Base-by-base conservation (phyloP, 2,888 invertebrate genomes). In the Dichetophora obliterata region DNA sequence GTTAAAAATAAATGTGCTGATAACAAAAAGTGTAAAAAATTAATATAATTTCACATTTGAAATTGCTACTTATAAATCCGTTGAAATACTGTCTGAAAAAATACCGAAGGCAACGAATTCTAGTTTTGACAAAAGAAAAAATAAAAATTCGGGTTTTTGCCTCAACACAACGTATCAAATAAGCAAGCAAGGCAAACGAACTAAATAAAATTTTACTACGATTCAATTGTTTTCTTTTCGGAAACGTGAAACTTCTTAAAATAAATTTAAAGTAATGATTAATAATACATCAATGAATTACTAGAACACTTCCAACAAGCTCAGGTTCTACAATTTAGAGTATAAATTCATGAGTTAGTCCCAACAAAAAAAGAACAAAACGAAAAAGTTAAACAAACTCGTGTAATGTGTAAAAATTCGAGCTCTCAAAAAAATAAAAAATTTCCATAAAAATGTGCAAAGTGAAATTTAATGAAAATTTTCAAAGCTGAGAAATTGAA, bases 131-230 rank as follows among this genome's bases (percentile, higher is more conserved):
- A 52, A 2, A 31, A 19, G 65, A 52, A 74, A 74, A 74, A 52
- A 73, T 48, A 57, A 68, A 68, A 50, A 72, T 48, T 72, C 72
- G 61, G 74, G 43, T 66, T 75, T 66, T 75, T 66, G n/a, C 37
- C 34, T 75, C 59, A 43, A 73, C 50, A 48, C 27, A 6, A 61
- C 61, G 63, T 27, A 31, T 73, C 63, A 48, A 70, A 73, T 71
- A 71, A 37, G 59, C 59, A 37, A 59, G 59, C 71, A 71, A 71
- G 59, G 22, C 34, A 37, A 59, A 24, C 16, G 43, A 70, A 34
- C 59, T 59, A 22, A 43, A 59, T 24, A 54, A 14, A 34, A 37
- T 27, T 69, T 50, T 27, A 11, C 50, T 48, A 24, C 24, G 8
- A 22, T 43, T 52, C 5, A 27, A 69, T 48, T 69, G 48, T n/a